Conservation (phyloP, 2,113 vertebrate species). For the Mastomys natalensis region DNA sequence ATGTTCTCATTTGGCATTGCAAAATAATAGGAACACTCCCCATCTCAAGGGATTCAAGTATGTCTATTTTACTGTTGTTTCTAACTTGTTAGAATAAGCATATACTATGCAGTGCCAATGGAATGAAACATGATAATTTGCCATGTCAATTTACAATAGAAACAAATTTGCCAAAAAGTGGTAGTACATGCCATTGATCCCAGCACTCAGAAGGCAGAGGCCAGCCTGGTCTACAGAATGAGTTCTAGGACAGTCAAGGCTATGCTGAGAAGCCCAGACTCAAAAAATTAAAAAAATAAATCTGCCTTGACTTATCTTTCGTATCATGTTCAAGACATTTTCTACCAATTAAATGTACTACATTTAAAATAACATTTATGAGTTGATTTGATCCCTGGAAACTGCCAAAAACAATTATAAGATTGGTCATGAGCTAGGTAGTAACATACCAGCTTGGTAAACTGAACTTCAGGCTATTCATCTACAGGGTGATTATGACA, state of each 20-base stretch:
- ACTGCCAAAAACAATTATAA: not conserved
- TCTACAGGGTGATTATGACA: not conserved
- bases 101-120: not conserved
- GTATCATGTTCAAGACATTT: not conserved
- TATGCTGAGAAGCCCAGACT: too few relatives aligned
- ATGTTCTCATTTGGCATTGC: conserved; percentile 25
- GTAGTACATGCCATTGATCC: too few relatives aligned
- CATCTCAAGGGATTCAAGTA: not conserved
- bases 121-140: conserved; percentile 11
- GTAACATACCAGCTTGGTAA: not conserved
- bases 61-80: not conserved
- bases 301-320: not conserved
- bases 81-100: conserved; percentile 16
- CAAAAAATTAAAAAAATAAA: not conserved
- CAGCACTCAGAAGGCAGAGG: too few relatives aligned
- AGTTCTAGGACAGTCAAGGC: too few relatives aligned
- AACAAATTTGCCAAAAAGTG: not conserved
- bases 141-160: not conserved
- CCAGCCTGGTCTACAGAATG: too few relatives aligned
- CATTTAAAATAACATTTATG: not conserved
- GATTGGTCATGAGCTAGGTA: not conserved
- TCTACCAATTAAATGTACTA: not conserved
- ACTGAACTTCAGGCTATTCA: not conserved
- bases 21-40: not conserved
- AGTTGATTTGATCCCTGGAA: not conserved